Conservation (phyloP, 1,140 invertebrate species). For the Marisa cornuarietis region DNA sequence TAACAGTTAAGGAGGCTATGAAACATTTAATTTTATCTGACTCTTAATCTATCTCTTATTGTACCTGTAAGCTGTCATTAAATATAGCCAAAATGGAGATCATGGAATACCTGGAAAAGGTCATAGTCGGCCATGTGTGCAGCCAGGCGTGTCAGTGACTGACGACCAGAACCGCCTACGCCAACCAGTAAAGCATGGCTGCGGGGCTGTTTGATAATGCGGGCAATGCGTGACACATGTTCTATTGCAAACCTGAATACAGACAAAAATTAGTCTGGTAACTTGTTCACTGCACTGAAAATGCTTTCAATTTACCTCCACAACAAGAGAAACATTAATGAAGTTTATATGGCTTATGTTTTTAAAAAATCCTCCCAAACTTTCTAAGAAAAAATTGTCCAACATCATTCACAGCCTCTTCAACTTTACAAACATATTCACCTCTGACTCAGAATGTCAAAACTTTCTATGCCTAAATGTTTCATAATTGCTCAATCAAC, state of each 20-base stretch:
- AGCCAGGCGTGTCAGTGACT: constrained; percentile 65
- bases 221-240: constrained; percentile 66
- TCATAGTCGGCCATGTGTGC: constrained; percentile 68
- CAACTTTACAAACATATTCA: neutral
- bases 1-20: too few species aligned
- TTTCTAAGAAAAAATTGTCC: too few species aligned
- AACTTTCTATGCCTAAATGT: too few species aligned
- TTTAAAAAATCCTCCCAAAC: too few species aligned
- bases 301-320: too few species aligned
- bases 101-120: constrained; percentile 61
- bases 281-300: neutral
- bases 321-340: neutral
- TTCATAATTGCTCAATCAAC: too few species aligned
- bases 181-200: constrained; percentile 66
- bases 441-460: too few species aligned
- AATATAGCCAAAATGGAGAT: constrained; percentile 17
- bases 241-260: constrained; percentile 66
- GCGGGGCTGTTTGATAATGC: constrained; percentile 66
- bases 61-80: too few species aligned
- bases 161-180: constrained; percentile 67
- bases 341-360: neutral
- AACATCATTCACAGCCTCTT: neutral
- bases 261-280: neutral
- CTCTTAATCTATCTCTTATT: too few species aligned
- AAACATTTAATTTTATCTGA: too few species aligned